Percentiles rank a stretch among this genome's conserved stretches.
These are phyloP conservation scores for Emys orbicularis DNA, from an alignment of 2,797 vertebrate species.

Conservation along the genomic window DNA sequence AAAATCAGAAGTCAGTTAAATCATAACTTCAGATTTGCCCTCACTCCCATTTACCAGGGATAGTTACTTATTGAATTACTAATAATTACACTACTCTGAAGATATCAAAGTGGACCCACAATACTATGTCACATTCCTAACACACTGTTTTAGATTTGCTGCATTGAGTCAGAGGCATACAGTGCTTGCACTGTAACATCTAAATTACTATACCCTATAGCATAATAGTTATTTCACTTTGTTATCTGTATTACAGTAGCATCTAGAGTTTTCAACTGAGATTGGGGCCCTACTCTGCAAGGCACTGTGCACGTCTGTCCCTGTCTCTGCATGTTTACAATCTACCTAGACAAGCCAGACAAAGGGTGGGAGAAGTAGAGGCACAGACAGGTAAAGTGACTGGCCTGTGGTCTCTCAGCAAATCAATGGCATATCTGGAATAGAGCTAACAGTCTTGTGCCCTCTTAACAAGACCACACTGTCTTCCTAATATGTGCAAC, in stretches of 20 bases:
- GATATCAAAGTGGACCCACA: fast-evolving
- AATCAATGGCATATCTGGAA: background rate
- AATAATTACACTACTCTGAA: background rate
- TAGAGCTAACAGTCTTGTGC: fast-evolving
- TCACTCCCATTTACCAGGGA: background rate
- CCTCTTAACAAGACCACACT: background rate
- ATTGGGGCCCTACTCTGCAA: fast-evolving
- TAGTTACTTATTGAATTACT: background rate
- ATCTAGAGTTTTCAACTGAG: background rate
- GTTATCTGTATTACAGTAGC: background rate
- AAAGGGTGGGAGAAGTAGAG: background rate
- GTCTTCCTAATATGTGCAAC: fast-evolving
- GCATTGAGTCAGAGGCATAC: background rate
- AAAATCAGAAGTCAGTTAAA: slow-evolving; percentile 56
- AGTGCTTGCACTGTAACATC: background rate
- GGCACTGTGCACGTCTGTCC: fast-evolving
- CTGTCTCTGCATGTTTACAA: background rate
- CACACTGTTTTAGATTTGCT: background rate
- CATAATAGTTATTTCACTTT: background rate
- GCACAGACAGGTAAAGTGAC: background rate
- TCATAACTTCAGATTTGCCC: slow-evolving; percentile 32
- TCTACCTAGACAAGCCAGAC: fast-evolving
- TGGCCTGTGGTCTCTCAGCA: background rate
- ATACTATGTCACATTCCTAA: background rate
- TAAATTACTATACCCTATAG: background rate